These are phyloP conservation scores for Tridacna gigas DNA, from an alignment of 2,888 invertebrate species.

Conservation along the genomic window DNA sequence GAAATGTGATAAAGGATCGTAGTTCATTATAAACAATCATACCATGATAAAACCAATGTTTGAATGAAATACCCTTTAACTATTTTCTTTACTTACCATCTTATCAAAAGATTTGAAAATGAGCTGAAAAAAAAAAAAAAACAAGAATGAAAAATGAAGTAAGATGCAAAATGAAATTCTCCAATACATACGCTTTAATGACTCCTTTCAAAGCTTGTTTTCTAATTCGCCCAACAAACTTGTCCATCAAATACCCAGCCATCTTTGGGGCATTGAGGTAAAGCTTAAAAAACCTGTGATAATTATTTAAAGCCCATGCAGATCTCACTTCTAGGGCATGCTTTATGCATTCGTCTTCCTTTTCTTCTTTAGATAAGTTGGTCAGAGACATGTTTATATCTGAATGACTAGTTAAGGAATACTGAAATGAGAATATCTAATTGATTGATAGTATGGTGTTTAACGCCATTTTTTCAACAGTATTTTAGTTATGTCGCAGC, in stretches of 20 bases:
- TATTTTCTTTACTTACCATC: no score
- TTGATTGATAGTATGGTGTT: background rate
- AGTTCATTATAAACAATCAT: no score
- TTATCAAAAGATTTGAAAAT: no score
- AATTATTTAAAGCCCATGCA: slow-evolving; percentile 97
- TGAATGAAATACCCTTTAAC: no score
- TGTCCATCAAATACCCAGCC: slow-evolving; percentile 98
- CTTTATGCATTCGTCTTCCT: slow-evolving; percentile 92
- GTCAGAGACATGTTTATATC: slow-evolving; percentile 97
- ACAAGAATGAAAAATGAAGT: background rate
- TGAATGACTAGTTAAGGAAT: slow-evolving; percentile 84
- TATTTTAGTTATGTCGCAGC: background rate
- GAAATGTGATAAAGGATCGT: no score
- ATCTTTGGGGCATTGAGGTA: slow-evolving; percentile 96
- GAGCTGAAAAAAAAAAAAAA: no score
- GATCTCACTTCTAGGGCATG: slow-evolving; percentile 95
- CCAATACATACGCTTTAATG: slow-evolving; percentile 96
- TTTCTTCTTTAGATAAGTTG: slow-evolving; percentile 91
- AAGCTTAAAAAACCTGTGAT: slow-evolving; percentile 95
- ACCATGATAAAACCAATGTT: no score
- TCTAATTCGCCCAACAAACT: slow-evolving; percentile 98
- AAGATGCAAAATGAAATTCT: slow-evolving; percentile 23
- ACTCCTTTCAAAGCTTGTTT: slow-evolving; percentile 95
- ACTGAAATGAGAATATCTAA: background rate
- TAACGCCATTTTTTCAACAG: background rate